Evolutionary conservation across 2,888 invertebrate species (phyloP).

Genomic region (Thereva unica): DNA sequence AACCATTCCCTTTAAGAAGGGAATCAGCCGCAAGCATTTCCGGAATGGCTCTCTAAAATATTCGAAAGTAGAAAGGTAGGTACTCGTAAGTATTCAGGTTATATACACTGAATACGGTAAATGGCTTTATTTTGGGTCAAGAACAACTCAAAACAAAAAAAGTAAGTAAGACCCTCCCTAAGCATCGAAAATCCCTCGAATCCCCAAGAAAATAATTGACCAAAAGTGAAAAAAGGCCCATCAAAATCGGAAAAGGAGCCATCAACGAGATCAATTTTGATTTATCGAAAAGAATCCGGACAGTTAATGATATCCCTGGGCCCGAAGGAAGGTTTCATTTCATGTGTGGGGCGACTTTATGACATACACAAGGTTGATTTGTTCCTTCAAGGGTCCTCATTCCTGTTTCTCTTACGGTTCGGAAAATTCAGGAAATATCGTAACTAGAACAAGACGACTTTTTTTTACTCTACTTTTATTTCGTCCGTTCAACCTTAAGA

Average conservation of each 20-base stretch:
- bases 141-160: too few relatives aligned
- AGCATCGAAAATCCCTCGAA: not conserved
- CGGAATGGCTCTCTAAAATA: too few relatives aligned
- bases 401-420: not conserved
- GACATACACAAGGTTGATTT: too few relatives aligned
- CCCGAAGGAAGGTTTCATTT: not conserved
- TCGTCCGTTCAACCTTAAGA: not conserved
- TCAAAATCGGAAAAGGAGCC: slow-evolving; percentile 30
- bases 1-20: too few relatives aligned
- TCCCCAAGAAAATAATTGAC: slow-evolving; percentile 33
- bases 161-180: too few relatives aligned
- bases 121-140: too few relatives aligned
- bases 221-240: slow-evolving; percentile 10
- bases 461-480: not conserved
- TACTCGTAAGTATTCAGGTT: too few relatives aligned
- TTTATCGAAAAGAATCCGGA: slow-evolving; percentile 29
- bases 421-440: slow-evolving; percentile 3
- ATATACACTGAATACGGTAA: too few relatives aligned
- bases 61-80: too few relatives aligned
- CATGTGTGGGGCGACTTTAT: not conserved
- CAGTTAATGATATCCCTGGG: slow-evolving; percentile 22
- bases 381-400: not conserved
- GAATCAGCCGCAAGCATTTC: too few relatives aligned
- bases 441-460: not conserved
- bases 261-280: slow-evolving; percentile 37